These are phyloP conservation scores for Pseudolaguvia tuberculata DNA, from an alignment of 2,113 vertebrate species.

Conservation along the genomic window DNA sequence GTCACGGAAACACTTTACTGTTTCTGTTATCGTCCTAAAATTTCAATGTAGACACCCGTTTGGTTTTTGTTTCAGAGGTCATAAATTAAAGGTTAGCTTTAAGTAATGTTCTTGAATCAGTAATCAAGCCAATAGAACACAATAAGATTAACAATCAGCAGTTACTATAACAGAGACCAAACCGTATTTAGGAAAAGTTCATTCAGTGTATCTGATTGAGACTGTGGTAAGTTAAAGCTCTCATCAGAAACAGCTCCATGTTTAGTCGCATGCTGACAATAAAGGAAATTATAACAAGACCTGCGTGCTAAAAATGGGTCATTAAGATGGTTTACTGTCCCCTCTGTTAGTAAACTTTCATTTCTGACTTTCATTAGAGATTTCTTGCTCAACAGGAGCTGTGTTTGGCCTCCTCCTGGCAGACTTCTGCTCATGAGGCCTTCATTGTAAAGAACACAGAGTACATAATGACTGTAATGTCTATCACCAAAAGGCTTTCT, in stretches of 20 bases:
- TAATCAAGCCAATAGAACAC: background rate
- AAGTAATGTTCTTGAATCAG: conserved; percentile 3
- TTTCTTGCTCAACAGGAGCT: conserved; percentile 27
- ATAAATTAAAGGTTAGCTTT: conserved; percentile 6
- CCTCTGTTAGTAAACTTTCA: conserved; percentile 31
- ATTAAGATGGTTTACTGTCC: conserved; percentile 20
- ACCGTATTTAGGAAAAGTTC: conserved; percentile 4
- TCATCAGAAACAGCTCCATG: conserved; percentile 27
- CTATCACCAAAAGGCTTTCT: conserved; percentile 51
- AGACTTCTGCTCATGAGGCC: conserved; percentile 22
- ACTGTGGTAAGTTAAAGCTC: conserved; percentile 21
- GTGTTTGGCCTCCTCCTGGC: conserved; percentile 24
- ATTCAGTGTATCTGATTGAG: conserved; percentile 7
- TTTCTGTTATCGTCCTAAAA: background rate
- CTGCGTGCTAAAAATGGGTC: conserved; percentile 30
- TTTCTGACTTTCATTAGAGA: conserved; percentile 24
- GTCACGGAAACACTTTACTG: background rate
- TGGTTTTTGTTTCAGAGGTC: background rate
- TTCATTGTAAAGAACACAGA: conserved; percentile 16
- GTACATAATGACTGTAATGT: conserved; percentile 55
- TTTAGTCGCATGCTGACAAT: conserved; percentile 17
- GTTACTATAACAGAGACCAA: conserved; percentile 10
- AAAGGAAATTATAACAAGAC: conserved; percentile 33
- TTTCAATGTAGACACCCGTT: background rate
- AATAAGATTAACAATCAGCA: background rate